phyloP scores from a whole-genome alignment of 2,113 vertebrate genomes.

The Mobula hypostoma region DNA sequence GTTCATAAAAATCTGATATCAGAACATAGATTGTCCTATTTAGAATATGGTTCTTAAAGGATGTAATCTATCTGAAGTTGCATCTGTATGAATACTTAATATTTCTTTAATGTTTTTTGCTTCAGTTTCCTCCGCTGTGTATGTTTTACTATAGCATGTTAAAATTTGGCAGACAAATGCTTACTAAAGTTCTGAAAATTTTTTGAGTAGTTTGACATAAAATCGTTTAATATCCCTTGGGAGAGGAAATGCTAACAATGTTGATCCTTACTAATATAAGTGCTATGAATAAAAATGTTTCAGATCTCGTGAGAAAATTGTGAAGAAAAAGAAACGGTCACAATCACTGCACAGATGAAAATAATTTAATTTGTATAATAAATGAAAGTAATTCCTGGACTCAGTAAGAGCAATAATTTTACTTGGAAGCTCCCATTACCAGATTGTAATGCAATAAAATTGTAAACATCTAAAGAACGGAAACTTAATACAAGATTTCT shows the following conservation, averaged over 20 bases:
- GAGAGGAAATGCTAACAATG: conserved; percentile 65
- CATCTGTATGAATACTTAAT: conserved; percentile 55
- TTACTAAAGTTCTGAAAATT: conserved; percentile 61
- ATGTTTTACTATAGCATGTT: conserved; percentile 55
- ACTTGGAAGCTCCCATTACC: conserved; percentile 35
- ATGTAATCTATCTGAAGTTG: conserved; percentile 55
- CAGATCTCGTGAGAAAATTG: conserved; percentile 57
- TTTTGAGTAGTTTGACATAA: conserved; percentile 61
- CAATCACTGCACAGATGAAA: conserved; percentile 47
- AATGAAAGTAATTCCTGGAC: conserved; percentile 29
- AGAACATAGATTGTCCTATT: conserved; percentile 40
- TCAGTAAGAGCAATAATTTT: conserved; percentile 31
- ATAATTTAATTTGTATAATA: conserved; percentile 42
- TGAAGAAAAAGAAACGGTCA: conserved; percentile 53
- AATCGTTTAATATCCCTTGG: conserved; percentile 64
- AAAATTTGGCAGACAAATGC: conserved; percentile 59
- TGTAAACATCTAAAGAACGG: conserved; percentile 35
- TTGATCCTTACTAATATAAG: conserved; percentile 52
- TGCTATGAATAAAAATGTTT: conserved; percentile 55
- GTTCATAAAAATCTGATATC: not conserved
- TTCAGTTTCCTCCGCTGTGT: conserved; percentile 53
- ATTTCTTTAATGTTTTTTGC: conserved; percentile 60
- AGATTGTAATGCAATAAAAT: conserved; percentile 36
- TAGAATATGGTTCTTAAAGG: conserved; percentile 47
- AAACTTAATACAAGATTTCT: conserved; percentile 31